Evolutionary conservation across 2,888 invertebrate species (phyloP).

Genomic region (Diachrysia chrysitis): DNA sequence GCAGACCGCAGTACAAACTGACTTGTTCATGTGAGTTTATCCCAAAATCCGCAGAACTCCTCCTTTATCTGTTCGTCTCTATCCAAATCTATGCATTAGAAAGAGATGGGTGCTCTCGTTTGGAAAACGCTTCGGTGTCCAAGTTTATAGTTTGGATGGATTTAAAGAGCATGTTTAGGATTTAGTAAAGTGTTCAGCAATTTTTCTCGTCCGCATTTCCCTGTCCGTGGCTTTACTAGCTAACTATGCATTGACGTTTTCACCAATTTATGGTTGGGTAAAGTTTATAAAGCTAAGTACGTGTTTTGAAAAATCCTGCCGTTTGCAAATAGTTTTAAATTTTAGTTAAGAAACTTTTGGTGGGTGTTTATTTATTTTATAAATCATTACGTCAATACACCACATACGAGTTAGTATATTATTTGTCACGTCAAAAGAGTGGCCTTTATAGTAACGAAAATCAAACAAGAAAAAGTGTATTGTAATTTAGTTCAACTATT

Average conservation of each 20-base stretch:
- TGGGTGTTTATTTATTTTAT: conserved; percentile 1
- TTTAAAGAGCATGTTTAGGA: conserved; percentile 57
- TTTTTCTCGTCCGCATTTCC: conserved; percentile 45
- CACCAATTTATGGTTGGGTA: conserved; percentile 35
- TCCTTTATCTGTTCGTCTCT: conserved; percentile 19
- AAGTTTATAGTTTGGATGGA: conserved; percentile 46
- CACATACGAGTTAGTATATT: too few relatives aligned
- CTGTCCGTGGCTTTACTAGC: conserved; percentile 47
- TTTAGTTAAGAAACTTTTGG: not conserved
- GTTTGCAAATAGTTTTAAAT: conserved; percentile 17
- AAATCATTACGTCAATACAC: not conserved
- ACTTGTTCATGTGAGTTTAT: conserved; percentile 42
- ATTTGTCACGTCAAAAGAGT: too few relatives aligned
- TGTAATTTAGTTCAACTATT: too few relatives aligned
- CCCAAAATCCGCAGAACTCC: conserved; percentile 34
- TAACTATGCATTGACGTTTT: conserved; percentile 41
- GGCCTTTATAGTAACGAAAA: too few relatives aligned
- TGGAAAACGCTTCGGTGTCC: conserved; percentile 38
- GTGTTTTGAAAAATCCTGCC: conserved; percentile 34
- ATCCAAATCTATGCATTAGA: conserved; percentile 9
- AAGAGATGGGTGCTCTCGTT: conserved; percentile 34
- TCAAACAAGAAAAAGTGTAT: too few relatives aligned
- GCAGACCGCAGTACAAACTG: conserved; percentile 48
- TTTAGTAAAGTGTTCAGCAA: conserved; percentile 48
- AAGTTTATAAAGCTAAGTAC: conserved; percentile 19